These are phyloP conservation scores for Lepidurus couesii DNA, from an alignment of 1,140 invertebrate species.

Conservation along the genomic window DNA sequence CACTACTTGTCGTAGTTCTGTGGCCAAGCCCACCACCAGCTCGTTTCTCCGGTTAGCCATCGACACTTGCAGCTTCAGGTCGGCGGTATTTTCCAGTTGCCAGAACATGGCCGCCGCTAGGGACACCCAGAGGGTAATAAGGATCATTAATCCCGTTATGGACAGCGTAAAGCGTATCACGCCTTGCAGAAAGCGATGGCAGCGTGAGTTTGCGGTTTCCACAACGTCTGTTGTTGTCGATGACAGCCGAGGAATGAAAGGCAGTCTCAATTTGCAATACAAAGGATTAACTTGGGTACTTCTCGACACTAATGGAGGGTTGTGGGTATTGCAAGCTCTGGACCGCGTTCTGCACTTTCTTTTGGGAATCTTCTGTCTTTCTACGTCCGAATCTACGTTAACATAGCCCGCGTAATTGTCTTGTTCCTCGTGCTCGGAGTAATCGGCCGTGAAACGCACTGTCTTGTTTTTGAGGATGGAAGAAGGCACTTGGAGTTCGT, in stretches of 20 bases:
- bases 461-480: neutral
- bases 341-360: neutral
- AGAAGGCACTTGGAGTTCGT: neutral
- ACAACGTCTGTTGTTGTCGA: neutral
- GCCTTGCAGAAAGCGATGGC: neutral
- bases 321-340: neutral
- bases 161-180: conserved; percentile 27
- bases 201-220: neutral
- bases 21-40: conserved; percentile 38
- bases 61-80: conserved; percentile 35
- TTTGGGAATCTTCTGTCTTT: neutral
- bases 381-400: neutral
- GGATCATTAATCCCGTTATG: conserved; percentile 24
- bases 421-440: neutral
- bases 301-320: neutral
- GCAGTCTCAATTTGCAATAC: neutral
- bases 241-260: neutral
- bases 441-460: neutral
- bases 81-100: conserved; percentile 35
- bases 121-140: conserved; percentile 27
- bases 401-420: neutral
- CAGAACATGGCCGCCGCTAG: conserved; percentile 37
- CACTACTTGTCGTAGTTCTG: conserved; percentile 39
- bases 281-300: neutral
- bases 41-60: conserved; percentile 36